These are phyloP conservation scores for Nipponacmea schrenckii DNA, from an alignment of 2,888 invertebrate genomes.

Conservation along the genomic window DNA sequence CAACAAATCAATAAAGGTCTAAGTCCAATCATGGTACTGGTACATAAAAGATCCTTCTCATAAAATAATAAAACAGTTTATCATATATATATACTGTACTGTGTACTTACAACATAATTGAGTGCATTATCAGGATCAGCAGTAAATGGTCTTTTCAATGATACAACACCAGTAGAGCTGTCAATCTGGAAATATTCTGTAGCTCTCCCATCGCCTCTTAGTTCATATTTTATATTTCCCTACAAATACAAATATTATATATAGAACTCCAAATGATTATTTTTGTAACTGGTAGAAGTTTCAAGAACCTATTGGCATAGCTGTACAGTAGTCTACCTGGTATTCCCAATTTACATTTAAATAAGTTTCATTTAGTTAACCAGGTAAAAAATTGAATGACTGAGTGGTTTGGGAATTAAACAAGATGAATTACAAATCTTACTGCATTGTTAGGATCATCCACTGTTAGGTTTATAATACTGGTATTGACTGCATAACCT, in stretches of 20 bases:
- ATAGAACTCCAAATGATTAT: background rate
- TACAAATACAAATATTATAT: background rate
- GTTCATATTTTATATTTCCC: constrained; percentile 9
- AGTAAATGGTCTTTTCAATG: constrained; percentile 31
- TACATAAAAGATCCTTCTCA: no score
- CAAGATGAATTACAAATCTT: no score
- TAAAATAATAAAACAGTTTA: no score
- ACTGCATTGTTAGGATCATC: constrained; percentile 24
- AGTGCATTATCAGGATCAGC: constrained; percentile 35
- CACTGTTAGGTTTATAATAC: constrained; percentile 24
- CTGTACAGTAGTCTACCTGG: no score
- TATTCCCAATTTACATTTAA: no score
- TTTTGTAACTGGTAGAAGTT: background rate
- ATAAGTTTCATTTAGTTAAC: no score
- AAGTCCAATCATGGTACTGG: no score
- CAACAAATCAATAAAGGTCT: background rate
- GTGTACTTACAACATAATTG: constrained; percentile 17
- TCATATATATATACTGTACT: no score
- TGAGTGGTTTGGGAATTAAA: no score
- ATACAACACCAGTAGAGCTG: constrained; percentile 81
- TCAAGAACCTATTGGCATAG: background rate
- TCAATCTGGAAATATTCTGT: constrained; percentile 87
- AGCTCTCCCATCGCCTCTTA: constrained; percentile 37
- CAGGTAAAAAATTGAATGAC: no score
- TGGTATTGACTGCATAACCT: constrained; percentile 21